phyloP scores from a whole-genome alignment of 2,888 invertebrate genomes.

The Scaptomyza reducta region DNA sequence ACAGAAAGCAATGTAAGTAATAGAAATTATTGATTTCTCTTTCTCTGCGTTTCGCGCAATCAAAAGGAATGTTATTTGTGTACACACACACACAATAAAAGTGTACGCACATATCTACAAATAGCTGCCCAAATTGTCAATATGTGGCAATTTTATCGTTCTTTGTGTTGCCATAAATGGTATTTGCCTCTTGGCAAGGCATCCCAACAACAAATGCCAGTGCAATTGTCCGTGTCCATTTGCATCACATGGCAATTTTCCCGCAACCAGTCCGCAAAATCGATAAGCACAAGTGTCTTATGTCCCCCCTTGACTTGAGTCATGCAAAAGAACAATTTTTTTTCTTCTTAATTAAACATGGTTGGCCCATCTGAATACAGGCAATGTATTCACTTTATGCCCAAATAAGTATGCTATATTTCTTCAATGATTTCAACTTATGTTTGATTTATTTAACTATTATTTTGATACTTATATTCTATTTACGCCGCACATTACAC shows the following conservation, averaged over 20 bases:
- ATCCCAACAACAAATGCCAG: not conserved
- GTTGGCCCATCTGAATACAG: not conserved
- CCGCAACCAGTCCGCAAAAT: conserved; percentile 69
- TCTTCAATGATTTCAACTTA: not conserved
- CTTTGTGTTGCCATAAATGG: conserved; percentile 11
- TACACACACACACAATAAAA: conserved; percentile 31
- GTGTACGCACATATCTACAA: conserved; percentile 17
- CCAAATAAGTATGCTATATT: conserved; percentile 5
- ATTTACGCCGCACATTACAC: conserved; percentile 26
- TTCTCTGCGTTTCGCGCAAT: conserved; percentile 24
- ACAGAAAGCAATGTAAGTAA: conserved; percentile 68
- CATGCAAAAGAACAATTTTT: conserved; percentile 44
- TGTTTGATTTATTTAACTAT: conserved; percentile 23
- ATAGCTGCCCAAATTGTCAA: conserved; percentile 15
- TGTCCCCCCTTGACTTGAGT: conserved; percentile 55
- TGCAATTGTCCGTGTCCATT: conserved; percentile 21
- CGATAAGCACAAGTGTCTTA: conserved; percentile 60
- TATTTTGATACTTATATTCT: conserved; percentile 26
- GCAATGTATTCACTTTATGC: not conserved
- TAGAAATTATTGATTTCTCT: conserved; percentile 67
- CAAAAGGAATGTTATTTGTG: conserved; percentile 25
- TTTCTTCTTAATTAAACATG: not conserved
- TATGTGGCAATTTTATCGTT: not conserved
- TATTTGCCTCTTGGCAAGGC: conserved; percentile 1
- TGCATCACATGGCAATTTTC: conserved; percentile 69